Evolutionary conservation across 2,797 vertebrate species (phyloP), one percentile per base, ranked within the genome.

Genomic region (Mustela erminea): DNA sequence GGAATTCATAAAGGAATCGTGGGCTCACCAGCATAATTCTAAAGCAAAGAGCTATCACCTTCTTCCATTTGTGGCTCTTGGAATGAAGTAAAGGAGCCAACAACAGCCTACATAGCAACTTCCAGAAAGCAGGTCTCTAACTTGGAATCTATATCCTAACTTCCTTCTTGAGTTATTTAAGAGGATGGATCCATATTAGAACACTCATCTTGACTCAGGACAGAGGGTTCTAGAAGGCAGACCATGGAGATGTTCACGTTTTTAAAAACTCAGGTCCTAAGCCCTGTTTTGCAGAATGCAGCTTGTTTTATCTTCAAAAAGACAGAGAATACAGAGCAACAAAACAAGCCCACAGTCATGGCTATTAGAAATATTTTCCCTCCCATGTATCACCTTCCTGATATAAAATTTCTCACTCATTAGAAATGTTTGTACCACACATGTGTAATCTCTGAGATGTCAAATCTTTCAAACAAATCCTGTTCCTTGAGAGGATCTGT

Each of bases 401-500:
- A 74, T 10, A 66, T 54, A 56, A 85, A 72, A 84, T 43, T 21
- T 66, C 38, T 13, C 52, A 29, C 23, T 43, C 27, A 58, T 56
- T 64, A 49, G n/a, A 84, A n/a, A 56, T 25, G 56, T 78, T 72
- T 2, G 7, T 62, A 17, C 78, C 17, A 17, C 87, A 87, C 27
- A 29, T 60, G n/a, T 14, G 14, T 72, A 46, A 52, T 93, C 97
- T 70, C 46, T 93, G 7, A 95, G 32, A 72, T 17, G 35, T 29
- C 54, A 72, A n/a, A 82, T 54, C n/a, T 95, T 82, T 75, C 12
- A 15, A 12, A 32, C 54, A 78, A 60, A n/a, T 38, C 20, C 41
- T 74, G 18, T 15, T 90, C 72, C 72, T 95, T 95, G 95, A 70
- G 81, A 93, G 18, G 94, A 58, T 87, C 74, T 93, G 81, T 84